Evolutionary conservation across 2,888 invertebrate genomes (phyloP).

Genomic region (Phymatocera aterrima): DNA sequence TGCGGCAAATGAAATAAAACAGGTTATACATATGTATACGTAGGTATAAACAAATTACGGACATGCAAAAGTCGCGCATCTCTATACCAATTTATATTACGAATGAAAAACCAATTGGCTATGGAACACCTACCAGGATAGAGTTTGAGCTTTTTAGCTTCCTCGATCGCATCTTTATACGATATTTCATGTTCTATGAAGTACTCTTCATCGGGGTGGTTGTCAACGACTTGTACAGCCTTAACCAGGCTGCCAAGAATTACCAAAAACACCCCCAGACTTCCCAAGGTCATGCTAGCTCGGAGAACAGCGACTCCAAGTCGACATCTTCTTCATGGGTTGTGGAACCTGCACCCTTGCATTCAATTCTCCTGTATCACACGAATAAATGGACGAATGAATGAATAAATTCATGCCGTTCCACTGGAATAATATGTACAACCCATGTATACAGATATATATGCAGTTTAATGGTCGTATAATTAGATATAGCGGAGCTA

Average conservation of each 20-base stretch:
- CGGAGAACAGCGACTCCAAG: slow-evolving; percentile 50
- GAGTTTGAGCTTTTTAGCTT: slow-evolving; percentile 75
- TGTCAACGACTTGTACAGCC: slow-evolving; percentile 67
- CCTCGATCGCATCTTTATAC: slow-evolving; percentile 77
- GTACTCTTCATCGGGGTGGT: slow-evolving; percentile 77
- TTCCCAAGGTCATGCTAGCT: slow-evolving; percentile 36
- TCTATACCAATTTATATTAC: no score
- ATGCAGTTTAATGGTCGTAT: neutral
- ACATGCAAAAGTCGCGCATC: no score
- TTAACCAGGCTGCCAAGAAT: slow-evolving; percentile 59
- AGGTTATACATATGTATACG: neutral
- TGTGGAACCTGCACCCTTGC: neutral
- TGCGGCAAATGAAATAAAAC: slow-evolving; percentile 31
- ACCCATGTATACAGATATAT: neutral
- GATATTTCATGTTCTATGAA: slow-evolving; percentile 81
- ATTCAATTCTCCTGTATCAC: neutral
- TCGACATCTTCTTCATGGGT: slow-evolving; percentile 54
- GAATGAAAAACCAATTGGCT: no score
- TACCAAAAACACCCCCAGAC: slow-evolving; percentile 12
- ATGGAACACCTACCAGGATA: slow-evolving; percentile 75
- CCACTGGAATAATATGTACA: no score
- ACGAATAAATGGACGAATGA: neutral
- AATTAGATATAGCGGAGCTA: neutral
- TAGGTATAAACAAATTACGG: no score
- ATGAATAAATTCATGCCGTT: neutral